Evolutionary conservation across 2,888 invertebrate genomes (phyloP).

Genomic region (Eumacrocentrus americanus): DNA sequence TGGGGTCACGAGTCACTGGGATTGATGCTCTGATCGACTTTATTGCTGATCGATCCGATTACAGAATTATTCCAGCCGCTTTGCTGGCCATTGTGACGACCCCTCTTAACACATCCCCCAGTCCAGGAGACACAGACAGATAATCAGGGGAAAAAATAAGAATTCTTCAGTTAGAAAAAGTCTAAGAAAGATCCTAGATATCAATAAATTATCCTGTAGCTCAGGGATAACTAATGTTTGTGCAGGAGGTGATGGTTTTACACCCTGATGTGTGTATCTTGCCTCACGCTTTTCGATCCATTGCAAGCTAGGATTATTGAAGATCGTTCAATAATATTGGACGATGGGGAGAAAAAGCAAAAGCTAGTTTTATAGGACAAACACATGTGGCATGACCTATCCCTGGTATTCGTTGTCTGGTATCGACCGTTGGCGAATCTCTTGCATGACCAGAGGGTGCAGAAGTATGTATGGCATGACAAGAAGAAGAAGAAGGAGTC

Average conservation of each 20-base stretch:
- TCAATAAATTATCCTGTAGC: neutral
- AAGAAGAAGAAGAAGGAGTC: neutral
- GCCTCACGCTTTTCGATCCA: no score
- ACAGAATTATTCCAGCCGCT: constrained; percentile 12
- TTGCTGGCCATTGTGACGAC: neutral
- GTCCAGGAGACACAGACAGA: neutral
- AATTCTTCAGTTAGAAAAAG: neutral
- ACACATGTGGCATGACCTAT: neutral
- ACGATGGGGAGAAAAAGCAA: neutral
- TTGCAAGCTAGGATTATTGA: neutral
- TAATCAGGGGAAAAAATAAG: neutral
- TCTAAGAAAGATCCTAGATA: neutral
- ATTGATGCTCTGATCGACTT: constrained; percentile 7
- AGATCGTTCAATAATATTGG: neutral
- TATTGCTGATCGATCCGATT: constrained; percentile 12
- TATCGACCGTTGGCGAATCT: neutral
- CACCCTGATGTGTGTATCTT: neutral
- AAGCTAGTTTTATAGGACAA: neutral
- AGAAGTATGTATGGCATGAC: neutral
- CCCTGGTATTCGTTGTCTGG: neutral
- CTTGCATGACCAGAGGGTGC: neutral
- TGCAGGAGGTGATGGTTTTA: neutral
- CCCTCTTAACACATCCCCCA: no score
- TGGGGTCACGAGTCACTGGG: constrained; percentile 14
- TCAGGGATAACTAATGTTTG: neutral